These are phyloP conservation scores for Synchiropus splendidus DNA, from an alignment of 2,113 vertebrate genomes.

Conservation along the genomic window DNA sequence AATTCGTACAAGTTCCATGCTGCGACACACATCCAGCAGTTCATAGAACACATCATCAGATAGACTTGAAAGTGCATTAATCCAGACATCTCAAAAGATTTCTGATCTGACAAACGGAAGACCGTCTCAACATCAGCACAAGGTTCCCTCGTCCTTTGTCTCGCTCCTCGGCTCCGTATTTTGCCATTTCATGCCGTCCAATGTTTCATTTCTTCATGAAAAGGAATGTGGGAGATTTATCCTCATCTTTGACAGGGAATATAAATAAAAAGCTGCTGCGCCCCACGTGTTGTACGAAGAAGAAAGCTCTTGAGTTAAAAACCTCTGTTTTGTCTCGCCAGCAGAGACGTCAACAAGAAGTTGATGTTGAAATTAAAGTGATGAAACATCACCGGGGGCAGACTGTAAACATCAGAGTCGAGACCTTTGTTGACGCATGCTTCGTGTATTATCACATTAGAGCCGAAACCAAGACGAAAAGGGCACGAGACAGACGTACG, in stretches of 20 bases:
- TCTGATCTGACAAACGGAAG: slow-evolving; percentile 32
- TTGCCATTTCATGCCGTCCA: slow-evolving; percentile 17
- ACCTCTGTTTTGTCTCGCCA: slow-evolving; percentile 20
- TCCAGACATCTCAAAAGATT: too few relatives aligned
- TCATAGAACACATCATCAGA: too few relatives aligned
- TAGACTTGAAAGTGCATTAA: too few relatives aligned
- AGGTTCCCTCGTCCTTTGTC: slow-evolving; percentile 1
- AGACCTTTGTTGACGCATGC: slow-evolving; percentile 2
- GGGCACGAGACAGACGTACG: too few relatives aligned
- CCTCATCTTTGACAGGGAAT: slow-evolving; percentile 32
- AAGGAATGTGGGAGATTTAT: slow-evolving; percentile 31
- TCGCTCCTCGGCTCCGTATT: slow-evolving; percentile 3
- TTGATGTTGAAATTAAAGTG: slow-evolving; percentile 25
- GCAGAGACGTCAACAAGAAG: slow-evolving; percentile 40
- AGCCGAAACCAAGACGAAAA: too few relatives aligned
- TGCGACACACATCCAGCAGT: too few relatives aligned
- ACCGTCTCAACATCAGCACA: slow-evolving; percentile 29
- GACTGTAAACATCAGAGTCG: slow-evolving; percentile 10
- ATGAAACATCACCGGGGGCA: slow-evolving; percentile 16
- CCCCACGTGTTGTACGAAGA: slow-evolving; percentile 2
- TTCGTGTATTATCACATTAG: not conserved
- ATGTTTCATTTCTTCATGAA: slow-evolving; percentile 39
- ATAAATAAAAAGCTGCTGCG: slow-evolving; percentile 30
- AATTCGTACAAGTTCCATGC: too few relatives aligned
- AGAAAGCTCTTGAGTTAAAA: slow-evolving; percentile 18